Evolutionary conservation across 2,888 invertebrate genomes (phyloP), one percentile per base, ranked within the genome.

Genomic region (Laothoe populi): DNA sequence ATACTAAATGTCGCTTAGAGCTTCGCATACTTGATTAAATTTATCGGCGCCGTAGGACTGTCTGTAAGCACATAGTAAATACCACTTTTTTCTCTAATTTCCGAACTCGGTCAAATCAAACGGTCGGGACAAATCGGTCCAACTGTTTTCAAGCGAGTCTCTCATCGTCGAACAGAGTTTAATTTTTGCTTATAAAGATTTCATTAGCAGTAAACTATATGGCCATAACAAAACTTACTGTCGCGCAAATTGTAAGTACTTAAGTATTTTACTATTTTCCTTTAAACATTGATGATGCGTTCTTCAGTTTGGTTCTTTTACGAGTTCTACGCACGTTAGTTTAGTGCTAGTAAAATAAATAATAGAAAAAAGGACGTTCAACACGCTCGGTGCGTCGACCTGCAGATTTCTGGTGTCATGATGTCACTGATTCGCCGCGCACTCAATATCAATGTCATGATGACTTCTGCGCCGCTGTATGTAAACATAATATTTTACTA

Each of bases 341-440:
- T 68, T 76, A 77, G 74, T 76, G 74, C 65, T 69, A 73, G 75
- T 73, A 71, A 77, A 80, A 78, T 73, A 79, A 79, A 79, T 74
- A 78, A 71, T 66, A 68, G 63, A 75, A 72, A 70, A 75, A 72
- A 66, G 60, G 63, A 70, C 66, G 66, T 66, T 65, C 66, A 61
- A 64, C 61, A 59, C 64, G 69, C 63, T 65, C 62, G 63, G 72
- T 72, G 66, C 71, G 66, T 70, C 72, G 77, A 76, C 75, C 70
- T 64, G 66, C 53, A 65, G 59, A 68, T 70, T 69, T 69, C 31
- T 62, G 70, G 66, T 70, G 70, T 67, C 68, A 63, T 70, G 69
- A 68, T 66, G 66, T 64, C 68, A 70, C 66, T 66, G 48, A 61
- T 45, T 31, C 59, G 45, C 24, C 24, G 59, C 31, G 46, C 24